These are phyloP conservation scores for Bimastos eiseni DNA, from an alignment of 2,888 invertebrate genomes.

Conservation along the genomic window DNA sequence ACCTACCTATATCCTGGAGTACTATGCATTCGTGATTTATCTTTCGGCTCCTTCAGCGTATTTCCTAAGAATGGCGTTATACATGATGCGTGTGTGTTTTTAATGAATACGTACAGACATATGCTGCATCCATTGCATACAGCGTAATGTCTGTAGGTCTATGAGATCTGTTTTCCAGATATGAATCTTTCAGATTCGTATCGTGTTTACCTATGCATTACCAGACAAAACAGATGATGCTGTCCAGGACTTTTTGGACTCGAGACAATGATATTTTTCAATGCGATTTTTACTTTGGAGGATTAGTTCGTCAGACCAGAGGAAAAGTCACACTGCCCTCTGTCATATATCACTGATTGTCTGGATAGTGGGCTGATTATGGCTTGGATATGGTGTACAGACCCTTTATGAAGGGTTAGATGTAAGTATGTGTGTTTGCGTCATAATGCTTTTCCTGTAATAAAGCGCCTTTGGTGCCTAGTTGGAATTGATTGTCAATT, in stretches of 20 bases:
- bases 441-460: too few relatives aligned
- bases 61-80: neutral
- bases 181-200: neutral
- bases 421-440: too few relatives aligned
- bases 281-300: neutral
- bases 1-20: neutral
- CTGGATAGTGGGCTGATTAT: too few relatives aligned
- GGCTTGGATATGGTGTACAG: too few relatives aligned
- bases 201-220: neutral
- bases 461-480: neutral
- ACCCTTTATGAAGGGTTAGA: too few relatives aligned
- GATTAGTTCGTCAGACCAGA: neutral
- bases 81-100: neutral
- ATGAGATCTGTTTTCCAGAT: conserved; percentile 2
- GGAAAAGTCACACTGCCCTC: neutral
- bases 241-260: neutral
- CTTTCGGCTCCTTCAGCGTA: neutral
- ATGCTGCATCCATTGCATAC: too few relatives aligned
- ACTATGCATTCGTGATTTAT: neutral
- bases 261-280: neutral
- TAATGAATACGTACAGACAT: neutral
- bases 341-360: neutral
- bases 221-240: neutral
- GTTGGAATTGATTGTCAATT: neutral
- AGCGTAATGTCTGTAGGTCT: neutral